These are phyloP conservation scores for Colletes gigas DNA, from an alignment of 1,140 invertebrate species.

Conservation along the genomic window DNA sequence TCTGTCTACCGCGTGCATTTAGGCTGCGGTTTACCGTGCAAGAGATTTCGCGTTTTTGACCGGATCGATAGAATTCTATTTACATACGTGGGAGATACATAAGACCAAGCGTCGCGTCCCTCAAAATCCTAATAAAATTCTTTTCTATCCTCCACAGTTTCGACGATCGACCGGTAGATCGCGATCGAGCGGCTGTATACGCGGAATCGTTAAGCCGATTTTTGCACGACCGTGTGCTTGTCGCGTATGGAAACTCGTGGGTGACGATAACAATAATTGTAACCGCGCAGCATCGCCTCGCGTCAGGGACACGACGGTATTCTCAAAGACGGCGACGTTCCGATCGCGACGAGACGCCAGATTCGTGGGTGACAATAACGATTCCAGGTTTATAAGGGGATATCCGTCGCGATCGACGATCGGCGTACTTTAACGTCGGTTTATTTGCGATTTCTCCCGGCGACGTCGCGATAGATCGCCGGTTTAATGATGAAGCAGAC, in stretches of 20 bases:
- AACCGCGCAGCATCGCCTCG: slow-evolving; percentile 2
- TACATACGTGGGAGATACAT: no score
- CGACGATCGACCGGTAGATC: no score
- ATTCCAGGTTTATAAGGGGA: slow-evolving; percentile 44
- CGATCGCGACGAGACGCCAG: background rate
- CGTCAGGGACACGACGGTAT: background rate
- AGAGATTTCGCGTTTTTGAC: no score
- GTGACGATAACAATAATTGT: slow-evolving; percentile 64
- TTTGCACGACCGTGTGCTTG: slow-evolving; percentile 3
- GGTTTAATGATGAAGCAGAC: slow-evolving; percentile 20
- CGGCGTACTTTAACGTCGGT: slow-evolving; percentile 13
- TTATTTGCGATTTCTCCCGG: slow-evolving; percentile 7
- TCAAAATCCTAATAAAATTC: no score
- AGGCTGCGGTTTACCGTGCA: no score
- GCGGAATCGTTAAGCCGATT: background rate
- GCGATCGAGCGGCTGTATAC: no score
- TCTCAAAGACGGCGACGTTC: background rate
- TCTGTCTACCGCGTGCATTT: background rate
- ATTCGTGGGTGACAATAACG: slow-evolving; percentile 64
- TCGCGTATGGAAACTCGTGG: slow-evolving; percentile 65
- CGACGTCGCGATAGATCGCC: slow-evolving; percentile 10
- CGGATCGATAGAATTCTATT: no score
- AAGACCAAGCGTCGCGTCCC: no score
- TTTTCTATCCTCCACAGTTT: no score
- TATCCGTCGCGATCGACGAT: slow-evolving; percentile 15